Conservation (phyloP, 2,113 vertebrate species). For the Phoxinus phoxinus region DNA sequence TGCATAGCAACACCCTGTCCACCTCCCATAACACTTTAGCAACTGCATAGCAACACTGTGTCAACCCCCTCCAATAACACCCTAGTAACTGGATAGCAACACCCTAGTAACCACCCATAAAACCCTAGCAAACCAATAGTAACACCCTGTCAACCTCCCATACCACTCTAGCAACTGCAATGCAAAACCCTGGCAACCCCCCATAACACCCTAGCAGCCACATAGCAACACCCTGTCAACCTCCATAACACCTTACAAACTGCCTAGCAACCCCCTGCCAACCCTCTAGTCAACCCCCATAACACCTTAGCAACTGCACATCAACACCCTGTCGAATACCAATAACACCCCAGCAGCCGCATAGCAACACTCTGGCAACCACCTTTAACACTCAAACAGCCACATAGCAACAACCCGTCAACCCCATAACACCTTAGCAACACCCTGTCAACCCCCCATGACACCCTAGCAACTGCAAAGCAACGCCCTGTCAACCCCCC, state of each 20-base stretch:
- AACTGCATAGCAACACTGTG: neutral
- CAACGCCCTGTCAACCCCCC: neutral
- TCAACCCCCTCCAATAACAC: neutral
- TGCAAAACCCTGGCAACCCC: too few species aligned
- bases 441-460: too few species aligned
- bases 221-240: neutral
- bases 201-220: too few species aligned
- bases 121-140: neutral
- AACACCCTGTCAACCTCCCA: neutral
- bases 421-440: too few species aligned
- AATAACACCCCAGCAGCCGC: neutral
- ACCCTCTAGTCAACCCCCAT: neutral
- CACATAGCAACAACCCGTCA: too few species aligned
- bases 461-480: neutral
- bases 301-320: neutral
- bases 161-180: neutral
- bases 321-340: neutral
- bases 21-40: neutral
- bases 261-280: neutral
- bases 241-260: neutral
- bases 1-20: too few species aligned
- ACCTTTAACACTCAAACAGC: too few species aligned
- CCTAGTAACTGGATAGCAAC: neutral
- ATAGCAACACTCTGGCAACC: neutral
- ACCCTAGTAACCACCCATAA: neutral